Evolutionary conservation across 1,140 invertebrate species (phyloP).

Genomic region (Zaprionus vittiger): DNA sequence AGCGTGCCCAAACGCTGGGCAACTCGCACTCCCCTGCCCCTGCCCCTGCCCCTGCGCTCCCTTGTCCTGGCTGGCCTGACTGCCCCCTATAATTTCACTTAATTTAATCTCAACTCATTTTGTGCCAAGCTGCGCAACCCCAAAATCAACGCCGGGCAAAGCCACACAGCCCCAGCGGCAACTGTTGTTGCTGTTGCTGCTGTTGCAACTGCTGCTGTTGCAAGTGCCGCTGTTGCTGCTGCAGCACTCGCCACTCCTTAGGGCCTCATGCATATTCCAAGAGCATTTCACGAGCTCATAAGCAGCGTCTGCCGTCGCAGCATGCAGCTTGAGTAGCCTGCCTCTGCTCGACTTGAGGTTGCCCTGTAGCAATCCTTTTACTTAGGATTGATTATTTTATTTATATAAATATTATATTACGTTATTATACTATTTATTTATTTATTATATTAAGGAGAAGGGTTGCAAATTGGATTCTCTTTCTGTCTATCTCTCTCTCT

Average conservation of each 20-base stretch:
- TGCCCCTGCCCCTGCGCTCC: not conserved
- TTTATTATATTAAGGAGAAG: no score
- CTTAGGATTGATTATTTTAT: not conserved
- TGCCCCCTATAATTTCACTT: conserved; percentile 57
- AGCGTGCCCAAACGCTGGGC: not conserved
- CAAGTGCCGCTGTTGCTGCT: not conserved
- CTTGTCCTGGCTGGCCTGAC: not conserved
- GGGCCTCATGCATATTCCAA: conserved; percentile 81
- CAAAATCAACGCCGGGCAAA: conserved; percentile 34
- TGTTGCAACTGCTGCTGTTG: not conserved
- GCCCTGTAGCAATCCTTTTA: not conserved
- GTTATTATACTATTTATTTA: no score
- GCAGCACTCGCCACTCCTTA: conserved; percentile 75
- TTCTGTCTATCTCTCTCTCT: not conserved
- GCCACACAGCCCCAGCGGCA: conserved; percentile 5
- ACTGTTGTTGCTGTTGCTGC: not conserved
- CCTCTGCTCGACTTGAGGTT: conserved; percentile 1
- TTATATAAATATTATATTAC: not conserved
- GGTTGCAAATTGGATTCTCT: no score
- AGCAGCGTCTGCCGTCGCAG: conserved; percentile 69
- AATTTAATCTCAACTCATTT: conserved; percentile 69
- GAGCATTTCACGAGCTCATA: conserved; percentile 81
- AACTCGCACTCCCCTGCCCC: not conserved
- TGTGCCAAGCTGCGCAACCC: conserved; percentile 12
- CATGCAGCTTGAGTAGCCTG: conserved; percentile 3